Percentiles rank a stretch among this genome's conserved stretches.
Conservation (phyloP, 53 echinoderm and acorn worm genomes). For the Mesocentrotus franciscanus region DNA sequence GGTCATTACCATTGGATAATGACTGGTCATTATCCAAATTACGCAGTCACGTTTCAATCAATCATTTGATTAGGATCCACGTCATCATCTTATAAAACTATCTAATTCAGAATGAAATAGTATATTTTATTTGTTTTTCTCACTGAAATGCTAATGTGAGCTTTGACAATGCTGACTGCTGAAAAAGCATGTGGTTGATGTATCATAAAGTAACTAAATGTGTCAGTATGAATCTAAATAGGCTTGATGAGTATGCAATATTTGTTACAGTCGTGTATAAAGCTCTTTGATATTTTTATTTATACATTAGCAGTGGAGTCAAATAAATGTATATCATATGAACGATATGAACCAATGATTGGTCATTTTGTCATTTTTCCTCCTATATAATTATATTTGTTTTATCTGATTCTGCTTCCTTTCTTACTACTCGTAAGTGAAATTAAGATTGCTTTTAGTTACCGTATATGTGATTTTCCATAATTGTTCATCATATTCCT, state of each 20-base stretch:
- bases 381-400: neutral
- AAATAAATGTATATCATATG: neutral
- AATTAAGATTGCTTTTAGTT: neutral
- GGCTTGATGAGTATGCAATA: slow-evolving; percentile 1
- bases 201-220: neutral
- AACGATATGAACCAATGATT: neutral
- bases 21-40: too few relatives aligned
- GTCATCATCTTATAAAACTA: too few relatives aligned
- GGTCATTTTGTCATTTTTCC: neutral
- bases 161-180: neutral
- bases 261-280: neutral
- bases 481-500: neutral
- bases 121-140: neutral
- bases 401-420: too few relatives aligned
- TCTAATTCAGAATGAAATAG: neutral
- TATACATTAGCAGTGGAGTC: neutral
- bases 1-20: too few relatives aligned
- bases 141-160: neutral
- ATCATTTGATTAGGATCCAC: too few relatives aligned
- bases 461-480: too few relatives aligned
- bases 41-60: too few relatives aligned
- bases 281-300: slow-evolving; percentile 3
- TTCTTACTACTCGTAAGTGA: too few relatives aligned
- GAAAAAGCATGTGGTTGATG: neutral
- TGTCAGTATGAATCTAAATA: neutral